Evolutionary conservation across 2,888 invertebrate species (phyloP), one percentile per base, ranked within the genome.

Genomic region (Mesochorus sp.): DNA sequence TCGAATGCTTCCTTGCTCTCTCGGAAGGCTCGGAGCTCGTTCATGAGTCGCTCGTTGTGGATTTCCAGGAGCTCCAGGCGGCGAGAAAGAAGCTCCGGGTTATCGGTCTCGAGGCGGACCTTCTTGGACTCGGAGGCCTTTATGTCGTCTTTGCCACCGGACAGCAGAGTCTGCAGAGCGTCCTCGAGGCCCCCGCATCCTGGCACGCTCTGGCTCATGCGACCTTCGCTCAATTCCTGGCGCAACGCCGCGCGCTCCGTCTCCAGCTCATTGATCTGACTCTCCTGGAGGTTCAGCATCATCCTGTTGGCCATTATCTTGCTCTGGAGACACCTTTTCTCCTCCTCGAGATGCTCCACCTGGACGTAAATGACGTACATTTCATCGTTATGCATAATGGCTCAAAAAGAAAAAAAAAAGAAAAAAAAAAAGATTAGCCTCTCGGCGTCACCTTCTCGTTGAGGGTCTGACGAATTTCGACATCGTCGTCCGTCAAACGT

Each of bases 401-500:
- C n/a, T n/a, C n/a, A n/a, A n/a, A n/a, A n/a, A n/a, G n/a, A n/a
- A n/a, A n/a, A n/a, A n/a, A n/a, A n/a, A n/a, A n/a, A n/a, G n/a
- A n/a, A n/a, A n/a, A n/a, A n/a, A n/a, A n/a, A n/a, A n/a, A n/a
- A n/a, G n/a, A n/a, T n/a, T n/a, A 14, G 39, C 28, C 47, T 61
- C 51, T 24, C 14, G 8, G 21, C 12, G 19, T 44, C 82, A 86
- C 87, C 85, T 87, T 92, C 68, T 92, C 92, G 64, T 91, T 88
- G 0, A 93, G 84, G 82, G 89, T 90, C 81, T 92, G 92, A 49
- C 91, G 91, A 73, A 93, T 93, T 53, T 93, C 93, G 51, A 93
- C 93, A 83, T 95, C 94, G 0, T 93, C 93, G 84, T 95, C 95
- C 0, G 94, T 93, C 39, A 96, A 91, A 83, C 94, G 93, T 81